A percentile compares a stretch with the other conserved stretches of the same genome.
Evolutionary conservation across 2,797 vertebrate species (phyloP).

Genomic region (Hemitrygon akajei): DNA sequence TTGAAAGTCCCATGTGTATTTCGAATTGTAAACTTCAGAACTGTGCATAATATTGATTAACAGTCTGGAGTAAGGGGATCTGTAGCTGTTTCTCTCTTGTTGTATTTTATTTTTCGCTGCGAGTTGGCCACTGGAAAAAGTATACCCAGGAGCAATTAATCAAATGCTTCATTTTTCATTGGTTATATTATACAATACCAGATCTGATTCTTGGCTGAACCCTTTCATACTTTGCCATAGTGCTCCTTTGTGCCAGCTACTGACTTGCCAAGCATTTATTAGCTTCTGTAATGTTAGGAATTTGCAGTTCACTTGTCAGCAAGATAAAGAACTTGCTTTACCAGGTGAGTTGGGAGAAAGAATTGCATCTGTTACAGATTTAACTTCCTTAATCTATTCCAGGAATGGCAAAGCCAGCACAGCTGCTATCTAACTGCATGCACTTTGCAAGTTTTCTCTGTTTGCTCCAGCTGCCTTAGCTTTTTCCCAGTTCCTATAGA

Average conservation of each 20-base stretch:
- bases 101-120: neutral
- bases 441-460: too few species aligned
- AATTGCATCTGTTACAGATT: neutral
- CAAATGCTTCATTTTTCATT: neutral
- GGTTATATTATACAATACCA: neutral
- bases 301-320: neutral
- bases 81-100: neutral
- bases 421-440: too few species aligned
- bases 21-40: neutral
- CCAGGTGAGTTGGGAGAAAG: neutral
- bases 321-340: neutral
- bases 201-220: neutral
- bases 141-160: neutral
- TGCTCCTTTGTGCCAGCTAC: neutral
- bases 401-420: too few species aligned
- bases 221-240: neutral
- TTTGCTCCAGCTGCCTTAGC: too few species aligned
- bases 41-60: neutral
- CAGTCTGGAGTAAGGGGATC: neutral
- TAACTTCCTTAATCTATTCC: neutral
- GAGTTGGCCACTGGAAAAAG: neutral
- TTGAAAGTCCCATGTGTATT: neutral
- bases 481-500: too few species aligned
- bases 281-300: neutral
- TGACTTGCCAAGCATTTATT: neutral